phyloP scores from a whole-genome alignment of 2,113 vertebrate species.

The Lynx canadensis region DNA sequence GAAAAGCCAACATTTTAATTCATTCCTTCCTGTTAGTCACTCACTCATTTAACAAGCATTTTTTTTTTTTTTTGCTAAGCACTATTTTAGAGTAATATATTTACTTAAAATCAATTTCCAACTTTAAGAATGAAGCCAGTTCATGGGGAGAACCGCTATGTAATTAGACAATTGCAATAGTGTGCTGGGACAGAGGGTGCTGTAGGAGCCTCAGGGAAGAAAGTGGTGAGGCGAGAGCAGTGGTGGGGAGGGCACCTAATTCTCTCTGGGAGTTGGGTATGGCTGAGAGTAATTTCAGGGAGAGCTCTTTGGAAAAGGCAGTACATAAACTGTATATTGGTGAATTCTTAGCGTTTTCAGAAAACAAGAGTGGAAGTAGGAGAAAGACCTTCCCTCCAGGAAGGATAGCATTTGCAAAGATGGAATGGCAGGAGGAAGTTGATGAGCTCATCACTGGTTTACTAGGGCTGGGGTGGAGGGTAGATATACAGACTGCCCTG shows the following conservation, averaged over 20 bases:
- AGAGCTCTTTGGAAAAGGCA: not conserved
- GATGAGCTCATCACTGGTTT: not conserved
- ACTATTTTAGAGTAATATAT: not conserved
- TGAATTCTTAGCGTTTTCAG: conserved; percentile 20
- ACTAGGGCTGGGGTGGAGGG: not conserved
- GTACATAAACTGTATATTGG: not conserved
- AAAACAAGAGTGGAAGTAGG: not conserved
- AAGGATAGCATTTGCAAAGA: not conserved
- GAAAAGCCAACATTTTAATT: not conserved
- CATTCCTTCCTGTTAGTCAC: not conserved
- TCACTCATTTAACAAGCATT: not conserved
- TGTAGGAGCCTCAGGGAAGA: not conserved
- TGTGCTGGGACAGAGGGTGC: not conserved
- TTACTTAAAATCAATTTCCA: not conserved
- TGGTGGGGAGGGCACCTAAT: not conserved
- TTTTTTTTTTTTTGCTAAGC: conserved; percentile 33
- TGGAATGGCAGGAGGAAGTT: not conserved
- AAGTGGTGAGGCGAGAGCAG: not conserved
- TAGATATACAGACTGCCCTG: not conserved
- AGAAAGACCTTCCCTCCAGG: not conserved
- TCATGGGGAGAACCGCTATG: not conserved
- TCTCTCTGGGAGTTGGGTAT: not conserved
- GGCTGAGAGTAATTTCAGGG: not conserved
- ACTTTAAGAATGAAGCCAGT: conserved; percentile 17
- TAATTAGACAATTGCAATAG: not conserved